Conservation (phyloP, 2,888 invertebrate species). For the Cryptophagus acutangulus region DNA sequence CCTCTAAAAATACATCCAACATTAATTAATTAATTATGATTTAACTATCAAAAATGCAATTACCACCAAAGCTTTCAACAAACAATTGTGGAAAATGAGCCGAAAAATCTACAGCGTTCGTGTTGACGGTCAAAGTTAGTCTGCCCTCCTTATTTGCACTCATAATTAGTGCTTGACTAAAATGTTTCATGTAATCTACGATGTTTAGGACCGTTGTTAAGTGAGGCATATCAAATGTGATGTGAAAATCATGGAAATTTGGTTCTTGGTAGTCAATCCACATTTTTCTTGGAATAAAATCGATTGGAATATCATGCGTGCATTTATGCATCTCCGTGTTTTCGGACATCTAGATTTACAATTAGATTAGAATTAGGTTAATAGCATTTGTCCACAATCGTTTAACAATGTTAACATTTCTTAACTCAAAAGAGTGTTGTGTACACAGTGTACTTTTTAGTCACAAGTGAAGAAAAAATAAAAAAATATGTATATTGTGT, state of each 20-base stretch:
- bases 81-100: conserved; percentile 73
- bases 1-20: conserved; percentile 29
- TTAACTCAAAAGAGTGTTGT: too few species aligned
- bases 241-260: conserved; percentile 49
- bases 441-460: too few species aligned
- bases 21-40: conserved; percentile 7
- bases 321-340: too few species aligned
- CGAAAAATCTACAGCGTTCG: conserved; percentile 73
- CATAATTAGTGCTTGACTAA: conserved; percentile 67
- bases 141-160: conserved; percentile 68
- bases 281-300: conserved; percentile 66
- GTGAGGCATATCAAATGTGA: conserved; percentile 72
- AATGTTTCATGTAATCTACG: conserved; percentile 78
- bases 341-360: too few species aligned
- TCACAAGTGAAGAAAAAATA: too few species aligned
- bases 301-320: conserved; percentile 78
- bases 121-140: conserved; percentile 69
- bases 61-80: conserved; percentile 58
- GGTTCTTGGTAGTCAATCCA: conserved; percentile 64
- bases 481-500: too few species aligned
- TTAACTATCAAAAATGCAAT: conserved; percentile 3
- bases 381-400: too few species aligned
- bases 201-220: conserved; percentile 72
- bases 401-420: too few species aligned
- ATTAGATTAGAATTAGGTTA: too few species aligned